These are phyloP conservation scores for Netelia virgata DNA, from an alignment of 2,888 invertebrate genomes.

Conservation along the genomic window DNA sequence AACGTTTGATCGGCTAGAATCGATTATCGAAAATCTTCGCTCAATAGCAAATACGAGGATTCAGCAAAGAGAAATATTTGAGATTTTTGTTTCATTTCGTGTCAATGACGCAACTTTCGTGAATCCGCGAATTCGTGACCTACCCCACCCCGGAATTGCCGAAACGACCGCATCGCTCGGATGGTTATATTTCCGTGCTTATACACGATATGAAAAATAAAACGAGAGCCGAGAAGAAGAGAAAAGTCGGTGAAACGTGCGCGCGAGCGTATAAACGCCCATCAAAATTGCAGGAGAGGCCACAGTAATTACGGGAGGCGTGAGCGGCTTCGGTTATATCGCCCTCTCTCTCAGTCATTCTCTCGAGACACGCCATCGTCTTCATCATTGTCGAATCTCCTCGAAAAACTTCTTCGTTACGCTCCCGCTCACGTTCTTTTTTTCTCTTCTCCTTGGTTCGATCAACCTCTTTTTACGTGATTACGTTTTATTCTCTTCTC, in stretches of 20 bases:
- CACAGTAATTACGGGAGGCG: constrained; percentile 77
- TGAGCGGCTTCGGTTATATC: constrained; percentile 38
- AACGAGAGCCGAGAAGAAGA: constrained; percentile 57
- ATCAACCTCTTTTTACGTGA: constrained; percentile 30
- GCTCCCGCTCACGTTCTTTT: constrained; percentile 48
- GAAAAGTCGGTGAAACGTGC: constrained; percentile 55
- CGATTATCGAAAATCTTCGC: constrained; percentile 40
- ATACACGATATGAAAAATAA: constrained; percentile 58
- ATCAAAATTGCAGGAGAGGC: constrained; percentile 81
- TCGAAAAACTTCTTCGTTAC: constrained; percentile 55
- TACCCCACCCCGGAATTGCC: constrained; percentile 81
- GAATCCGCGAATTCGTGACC: constrained; percentile 77
- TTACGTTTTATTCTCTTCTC: constrained; percentile 14
- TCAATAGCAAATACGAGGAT: constrained; percentile 33
- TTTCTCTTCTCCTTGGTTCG: constrained; percentile 22
- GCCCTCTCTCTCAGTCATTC: not conserved
- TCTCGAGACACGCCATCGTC: constrained; percentile 29
- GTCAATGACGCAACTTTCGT: constrained; percentile 68
- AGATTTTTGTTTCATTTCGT: constrained; percentile 66
- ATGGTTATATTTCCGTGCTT: constrained; percentile 63
- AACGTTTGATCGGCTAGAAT: not conserved
- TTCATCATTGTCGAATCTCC: constrained; percentile 40
- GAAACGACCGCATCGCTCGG: constrained; percentile 78
- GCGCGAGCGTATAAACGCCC: constrained; percentile 73
- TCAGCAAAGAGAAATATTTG: constrained; percentile 36